Conservation (phyloP, 2,113 vertebrate genomes). For the Cisticola juncidis region DNA sequence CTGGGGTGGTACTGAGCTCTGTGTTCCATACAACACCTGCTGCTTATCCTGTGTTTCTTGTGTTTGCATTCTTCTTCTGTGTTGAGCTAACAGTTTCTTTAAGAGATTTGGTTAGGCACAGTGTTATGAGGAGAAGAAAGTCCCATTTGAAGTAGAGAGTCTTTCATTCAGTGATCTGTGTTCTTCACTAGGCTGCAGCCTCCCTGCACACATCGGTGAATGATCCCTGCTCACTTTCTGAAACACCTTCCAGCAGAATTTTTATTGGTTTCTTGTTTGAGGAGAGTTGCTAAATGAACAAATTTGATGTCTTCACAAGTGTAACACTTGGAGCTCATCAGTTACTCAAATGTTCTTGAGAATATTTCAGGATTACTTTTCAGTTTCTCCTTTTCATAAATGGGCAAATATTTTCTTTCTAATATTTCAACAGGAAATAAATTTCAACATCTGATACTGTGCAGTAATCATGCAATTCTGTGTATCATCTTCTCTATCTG, state of each 20-base stretch:
- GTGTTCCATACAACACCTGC: neutral
- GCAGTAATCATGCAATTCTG: neutral
- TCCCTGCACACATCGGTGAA: accelerated
- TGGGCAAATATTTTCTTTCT: neutral
- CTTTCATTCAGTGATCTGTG: neutral
- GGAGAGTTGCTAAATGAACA: neutral
- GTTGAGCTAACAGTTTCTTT: neutral
- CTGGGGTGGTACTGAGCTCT: neutral
- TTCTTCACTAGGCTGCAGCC: neutral
- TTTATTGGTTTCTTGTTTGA: neutral
- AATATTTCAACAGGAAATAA: neutral
- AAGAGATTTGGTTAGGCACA: neutral
- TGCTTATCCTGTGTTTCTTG: neutral
- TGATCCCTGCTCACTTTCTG: neutral
- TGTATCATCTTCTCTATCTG: neutral
- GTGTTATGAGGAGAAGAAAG: accelerated
- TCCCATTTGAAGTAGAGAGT: neutral
- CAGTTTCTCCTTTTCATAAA: neutral
- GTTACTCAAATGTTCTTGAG: neutral
- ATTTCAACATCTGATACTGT: neutral
- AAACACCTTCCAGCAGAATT: neutral
- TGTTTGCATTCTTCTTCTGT: neutral
- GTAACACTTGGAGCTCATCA: neutral
- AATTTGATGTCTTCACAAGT: neutral
- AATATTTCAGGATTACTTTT: neutral